phyloP scores from a whole-genome alignment of 2,888 invertebrate genomes.

The Pachymerium ferrugineum region DNA sequence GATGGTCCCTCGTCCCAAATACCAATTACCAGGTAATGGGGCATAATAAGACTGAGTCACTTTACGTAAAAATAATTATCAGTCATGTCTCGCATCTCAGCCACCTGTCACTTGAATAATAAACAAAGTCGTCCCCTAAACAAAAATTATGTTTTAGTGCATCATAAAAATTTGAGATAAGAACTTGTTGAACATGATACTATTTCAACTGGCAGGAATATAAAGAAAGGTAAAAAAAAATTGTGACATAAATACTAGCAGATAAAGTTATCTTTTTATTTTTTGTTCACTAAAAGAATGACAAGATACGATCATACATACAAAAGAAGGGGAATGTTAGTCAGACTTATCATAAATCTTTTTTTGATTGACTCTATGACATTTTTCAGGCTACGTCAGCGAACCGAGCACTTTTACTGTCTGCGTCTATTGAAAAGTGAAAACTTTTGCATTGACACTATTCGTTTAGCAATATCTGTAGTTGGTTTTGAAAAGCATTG shows the following conservation, averaged over 20 bases:
- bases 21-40: constrained; percentile 21
- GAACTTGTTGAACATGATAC: not conserved
- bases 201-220: not conserved
- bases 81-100: not conserved
- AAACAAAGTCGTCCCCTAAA: not conserved
- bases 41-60: constrained; percentile 9
- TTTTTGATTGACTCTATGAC: not conserved
- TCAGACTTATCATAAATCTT: not conserved
- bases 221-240: not conserved
- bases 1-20: constrained; percentile 10
- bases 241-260: not conserved
- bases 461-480: constrained; percentile 3
- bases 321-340: not conserved
- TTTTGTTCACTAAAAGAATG: not conserved
- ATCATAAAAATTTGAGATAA: not conserved
- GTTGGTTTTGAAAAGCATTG: not conserved
- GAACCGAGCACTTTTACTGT: not conserved
- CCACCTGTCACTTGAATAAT: constrained; percentile 9
- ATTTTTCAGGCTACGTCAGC: not conserved
- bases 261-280: not conserved
- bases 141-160: not conserved
- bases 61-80: constrained; percentile 5
- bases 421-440: not conserved
- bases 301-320: not conserved
- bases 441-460: not conserved